Conservation (phyloP, 2,888 invertebrate genomes). For the Protonemura montana region DNA sequence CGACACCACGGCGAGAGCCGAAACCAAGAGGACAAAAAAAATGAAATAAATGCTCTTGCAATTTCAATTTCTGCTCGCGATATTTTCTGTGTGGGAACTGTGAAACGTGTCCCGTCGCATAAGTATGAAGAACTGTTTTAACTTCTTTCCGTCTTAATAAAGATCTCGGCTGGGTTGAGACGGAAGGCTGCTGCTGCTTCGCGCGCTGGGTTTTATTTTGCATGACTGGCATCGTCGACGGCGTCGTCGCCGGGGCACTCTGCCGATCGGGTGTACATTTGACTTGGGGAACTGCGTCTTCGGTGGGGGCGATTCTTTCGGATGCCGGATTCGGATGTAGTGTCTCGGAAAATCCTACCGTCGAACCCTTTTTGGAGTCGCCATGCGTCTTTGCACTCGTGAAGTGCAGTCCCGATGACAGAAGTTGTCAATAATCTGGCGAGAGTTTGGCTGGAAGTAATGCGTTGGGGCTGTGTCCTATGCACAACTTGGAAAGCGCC, state of each 20-base stretch:
- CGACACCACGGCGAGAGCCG: neutral
- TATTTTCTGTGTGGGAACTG: neutral
- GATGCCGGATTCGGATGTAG: neutral
- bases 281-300: neutral
- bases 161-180: neutral
- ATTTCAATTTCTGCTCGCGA: neutral
- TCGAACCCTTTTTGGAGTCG: constrained; percentile 23
- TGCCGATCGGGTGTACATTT: neutral
- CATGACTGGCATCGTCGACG: constrained; percentile 23
- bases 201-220: constrained; percentile 39
- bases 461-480: no score
- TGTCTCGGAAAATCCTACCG: constrained; percentile 43
- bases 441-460: no score
- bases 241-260: neutral
- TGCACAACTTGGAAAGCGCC: no score
- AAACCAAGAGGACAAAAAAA: constrained; percentile 16
- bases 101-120: neutral
- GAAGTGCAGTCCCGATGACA: neutral
- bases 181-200: neutral
- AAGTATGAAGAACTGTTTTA: constrained; percentile 4
- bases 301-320: no score
- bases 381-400: neutral
- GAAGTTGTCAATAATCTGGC: neutral
- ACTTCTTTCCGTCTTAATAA: neutral
- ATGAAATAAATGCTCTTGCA: neutral